Evolutionary conservation across 2,797 vertebrate species (phyloP).

Genomic region (Typhlichthys subterraneus): DNA sequence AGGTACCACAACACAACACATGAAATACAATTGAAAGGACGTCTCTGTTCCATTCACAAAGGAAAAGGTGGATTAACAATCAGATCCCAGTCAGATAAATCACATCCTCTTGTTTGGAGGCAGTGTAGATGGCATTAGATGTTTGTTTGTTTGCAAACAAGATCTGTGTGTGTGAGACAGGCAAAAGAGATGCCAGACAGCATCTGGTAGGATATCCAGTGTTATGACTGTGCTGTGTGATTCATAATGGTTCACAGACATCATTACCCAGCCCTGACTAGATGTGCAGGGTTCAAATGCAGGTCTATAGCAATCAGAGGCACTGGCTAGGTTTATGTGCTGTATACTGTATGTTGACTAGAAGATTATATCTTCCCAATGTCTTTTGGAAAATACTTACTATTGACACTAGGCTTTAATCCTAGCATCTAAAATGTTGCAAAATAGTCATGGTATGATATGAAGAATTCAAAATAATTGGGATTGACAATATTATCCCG

Average conservation of each 20-base stretch:
- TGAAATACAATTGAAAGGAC: conserved; percentile 34
- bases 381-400: not conserved
- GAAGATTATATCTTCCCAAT: not conserved
- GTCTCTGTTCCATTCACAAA: conserved; percentile 17
- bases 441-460: not conserved
- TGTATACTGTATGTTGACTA: conserved; percentile 4
- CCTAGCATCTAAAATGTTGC: too few relatives aligned
- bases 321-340: conserved; percentile 10
- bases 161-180: too few relatives aligned
- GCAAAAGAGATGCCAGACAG: too few relatives aligned
- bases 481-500: too few relatives aligned
- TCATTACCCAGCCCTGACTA: conserved; percentile 16
- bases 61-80: conserved; percentile 6
- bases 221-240: conserved; percentile 9
- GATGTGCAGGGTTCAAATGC: conserved; percentile 43
- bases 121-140: too few relatives aligned
- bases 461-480: not conserved
- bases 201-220: too few relatives aligned
- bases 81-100: too few relatives aligned
- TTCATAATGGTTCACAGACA: conserved; percentile 30
- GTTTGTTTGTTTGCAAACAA: too few relatives aligned
- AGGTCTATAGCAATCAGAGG: conserved; percentile 24
- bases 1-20: conserved; percentile 45
- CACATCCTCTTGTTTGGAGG: too few relatives aligned
- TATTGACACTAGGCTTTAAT: too few relatives aligned